These are phyloP conservation scores for Dolichomitus sp. DNA, from an alignment of 2,888 invertebrate species.

Conservation along the genomic window DNA sequence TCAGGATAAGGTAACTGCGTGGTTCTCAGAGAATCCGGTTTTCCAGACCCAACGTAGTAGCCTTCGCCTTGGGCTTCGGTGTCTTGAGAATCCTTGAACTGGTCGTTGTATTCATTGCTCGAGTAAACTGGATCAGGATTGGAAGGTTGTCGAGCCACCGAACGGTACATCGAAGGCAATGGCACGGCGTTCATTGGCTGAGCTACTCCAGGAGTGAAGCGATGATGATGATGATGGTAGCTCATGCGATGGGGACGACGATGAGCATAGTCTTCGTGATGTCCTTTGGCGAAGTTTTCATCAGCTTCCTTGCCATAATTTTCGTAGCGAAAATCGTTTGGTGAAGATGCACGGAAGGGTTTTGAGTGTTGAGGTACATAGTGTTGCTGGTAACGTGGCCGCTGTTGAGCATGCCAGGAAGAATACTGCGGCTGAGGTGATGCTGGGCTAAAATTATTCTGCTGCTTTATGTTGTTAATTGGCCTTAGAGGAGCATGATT, in stretches of 20 bases:
- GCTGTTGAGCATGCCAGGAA: conserved; percentile 38
- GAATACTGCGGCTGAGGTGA: conserved; percentile 12
- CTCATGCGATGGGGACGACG: conserved; percentile 19
- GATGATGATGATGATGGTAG: conserved; percentile 1
- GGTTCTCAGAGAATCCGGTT: conserved; percentile 29
- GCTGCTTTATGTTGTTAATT: background rate
- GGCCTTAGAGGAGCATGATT: conserved; percentile 13
- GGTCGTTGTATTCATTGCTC: conserved; percentile 13
- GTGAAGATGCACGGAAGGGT: conserved; percentile 10
- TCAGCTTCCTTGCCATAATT: conserved; percentile 43
- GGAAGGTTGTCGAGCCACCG: background rate
- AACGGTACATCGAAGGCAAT: conserved; percentile 26
- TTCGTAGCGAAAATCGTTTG: conserved; percentile 50
- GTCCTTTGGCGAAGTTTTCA: conserved; percentile 16
- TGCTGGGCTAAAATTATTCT: conserved; percentile 25
- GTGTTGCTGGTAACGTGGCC: conserved; percentile 30
- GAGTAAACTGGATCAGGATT: conserved; percentile 13
- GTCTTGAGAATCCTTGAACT: background rate
- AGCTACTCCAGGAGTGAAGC: background rate
- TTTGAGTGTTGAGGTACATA: background rate
- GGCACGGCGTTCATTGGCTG: conserved; percentile 6
- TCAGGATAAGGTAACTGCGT: conserved; percentile 27
- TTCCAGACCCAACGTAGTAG: background rate
- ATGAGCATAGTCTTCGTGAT: conserved; percentile 21
- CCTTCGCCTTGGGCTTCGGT: background rate